Evolutionary conservation across 2,113 vertebrate genomes (phyloP).

Genomic region (Agapornis roseicollis): DNA sequence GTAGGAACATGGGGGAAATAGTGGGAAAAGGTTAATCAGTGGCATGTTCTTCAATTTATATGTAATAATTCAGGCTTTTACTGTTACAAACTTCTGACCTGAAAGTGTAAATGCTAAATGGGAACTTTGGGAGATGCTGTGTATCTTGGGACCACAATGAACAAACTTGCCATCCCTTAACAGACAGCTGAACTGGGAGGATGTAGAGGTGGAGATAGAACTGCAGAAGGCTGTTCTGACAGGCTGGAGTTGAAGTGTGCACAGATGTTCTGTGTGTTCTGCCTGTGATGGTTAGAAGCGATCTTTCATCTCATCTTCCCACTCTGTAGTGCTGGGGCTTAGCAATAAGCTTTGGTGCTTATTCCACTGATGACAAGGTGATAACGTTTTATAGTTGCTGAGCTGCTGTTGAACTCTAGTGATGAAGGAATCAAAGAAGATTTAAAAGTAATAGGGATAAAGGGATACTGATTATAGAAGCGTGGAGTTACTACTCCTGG

Average conservation of each 20-base stretch:
- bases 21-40: background rate
- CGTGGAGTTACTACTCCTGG: background rate
- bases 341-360: background rate
- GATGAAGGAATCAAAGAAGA: background rate
- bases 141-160: accelerated
- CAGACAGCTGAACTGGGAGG: background rate
- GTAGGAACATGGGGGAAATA: background rate
- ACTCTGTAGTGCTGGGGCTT: background rate
- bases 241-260: background rate
- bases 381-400: background rate
- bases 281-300: background rate
- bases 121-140: background rate
- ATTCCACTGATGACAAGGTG: background rate
- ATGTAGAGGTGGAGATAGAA: background rate
- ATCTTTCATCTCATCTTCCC: background rate
- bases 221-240: background rate
- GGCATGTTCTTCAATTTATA: background rate
- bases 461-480: background rate
- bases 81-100: background rate
- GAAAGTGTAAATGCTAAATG: background rate
- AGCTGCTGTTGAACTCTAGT: background rate
- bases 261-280: background rate
- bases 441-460: background rate
- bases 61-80: background rate
- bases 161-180: background rate